These are phyloP conservation scores for Gryllus longicercus DNA, from an alignment of 2,888 invertebrate genomes.

Conservation along the genomic window DNA sequence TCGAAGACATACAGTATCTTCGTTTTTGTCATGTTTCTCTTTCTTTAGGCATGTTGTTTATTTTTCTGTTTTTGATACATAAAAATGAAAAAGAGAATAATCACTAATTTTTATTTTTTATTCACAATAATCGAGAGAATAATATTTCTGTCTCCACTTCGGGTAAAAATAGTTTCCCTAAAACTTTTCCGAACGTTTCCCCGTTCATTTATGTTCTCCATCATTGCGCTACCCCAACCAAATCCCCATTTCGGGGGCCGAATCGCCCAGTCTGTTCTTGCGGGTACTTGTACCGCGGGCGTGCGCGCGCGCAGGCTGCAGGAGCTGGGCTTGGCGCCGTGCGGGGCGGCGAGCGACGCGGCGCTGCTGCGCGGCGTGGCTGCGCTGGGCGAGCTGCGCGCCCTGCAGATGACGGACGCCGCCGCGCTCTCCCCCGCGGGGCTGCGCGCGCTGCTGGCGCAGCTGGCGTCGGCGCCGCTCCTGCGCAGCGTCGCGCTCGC, in stretches of 20 bases:
- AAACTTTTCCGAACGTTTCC: neutral
- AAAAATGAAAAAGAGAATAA: too few species aligned
- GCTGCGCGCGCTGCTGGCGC: conserved; percentile 17
- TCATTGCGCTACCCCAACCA: neutral
- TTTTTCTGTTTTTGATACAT: too few species aligned
- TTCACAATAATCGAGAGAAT: too few species aligned
- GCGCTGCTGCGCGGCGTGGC: neutral
- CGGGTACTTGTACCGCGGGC: neutral
- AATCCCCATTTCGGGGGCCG: too few species aligned
- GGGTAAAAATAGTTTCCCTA: too few species aligned
- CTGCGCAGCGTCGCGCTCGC: neutral
- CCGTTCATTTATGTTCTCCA: neutral
- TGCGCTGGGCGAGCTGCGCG: neutral
- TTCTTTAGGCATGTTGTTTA: too few species aligned
- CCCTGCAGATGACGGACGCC: neutral
- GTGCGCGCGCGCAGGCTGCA: neutral
- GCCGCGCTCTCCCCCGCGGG: neutral
- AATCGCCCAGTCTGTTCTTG: neutral
- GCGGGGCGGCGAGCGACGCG: neutral
- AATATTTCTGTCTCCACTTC: too few species aligned
- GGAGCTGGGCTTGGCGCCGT: neutral
- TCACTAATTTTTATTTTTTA: too few species aligned
- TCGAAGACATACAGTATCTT: too few species aligned
- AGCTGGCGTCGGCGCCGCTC: neutral
- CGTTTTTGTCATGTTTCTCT: too few species aligned